Evolutionary conservation across 2,797 vertebrate genomes (phyloP).

Genomic region (Malacoraja senta): DNA sequence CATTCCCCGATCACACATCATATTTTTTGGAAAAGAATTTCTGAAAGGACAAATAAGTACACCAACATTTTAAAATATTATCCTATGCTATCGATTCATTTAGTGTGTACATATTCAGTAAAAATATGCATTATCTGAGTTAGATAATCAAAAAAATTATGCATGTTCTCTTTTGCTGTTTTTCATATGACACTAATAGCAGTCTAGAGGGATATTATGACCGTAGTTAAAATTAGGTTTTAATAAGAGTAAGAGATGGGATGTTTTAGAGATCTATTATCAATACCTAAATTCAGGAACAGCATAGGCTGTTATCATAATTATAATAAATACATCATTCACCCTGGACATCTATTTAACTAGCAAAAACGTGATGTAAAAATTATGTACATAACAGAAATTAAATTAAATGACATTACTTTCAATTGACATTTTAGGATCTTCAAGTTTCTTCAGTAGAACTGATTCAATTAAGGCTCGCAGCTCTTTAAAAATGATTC

Average conservation of each 20-base stretch:
- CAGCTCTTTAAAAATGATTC: conserved; percentile 94
- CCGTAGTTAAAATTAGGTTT: neutral
- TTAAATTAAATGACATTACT: conserved; percentile 58
- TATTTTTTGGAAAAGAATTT: neutral
- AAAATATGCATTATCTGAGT: too few species aligned
- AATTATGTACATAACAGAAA: too few species aligned
- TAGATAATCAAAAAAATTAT: neutral
- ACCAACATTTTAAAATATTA: neutral
- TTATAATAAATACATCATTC: neutral
- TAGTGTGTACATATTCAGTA: neutral
- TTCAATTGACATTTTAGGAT: conserved; percentile 86
- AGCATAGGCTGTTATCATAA: neutral
- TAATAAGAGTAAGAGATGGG: neutral
- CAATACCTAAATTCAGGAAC: neutral
- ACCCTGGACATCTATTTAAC: neutral
- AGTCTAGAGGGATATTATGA: neutral
- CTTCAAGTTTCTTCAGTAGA: conserved; percentile 84
- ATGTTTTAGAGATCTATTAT: neutral
- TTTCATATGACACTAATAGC: neutral
- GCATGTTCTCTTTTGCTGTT: too few species aligned
- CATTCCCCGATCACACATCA: neutral
- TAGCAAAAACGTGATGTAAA: neutral
- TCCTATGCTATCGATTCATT: neutral
- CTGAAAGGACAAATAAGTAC: neutral
- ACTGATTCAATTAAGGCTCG: conserved; percentile 84